Evolutionary conservation across 2,113 vertebrate genomes (phyloP).

Genomic region (Setophaga kirtlandii): DNA sequence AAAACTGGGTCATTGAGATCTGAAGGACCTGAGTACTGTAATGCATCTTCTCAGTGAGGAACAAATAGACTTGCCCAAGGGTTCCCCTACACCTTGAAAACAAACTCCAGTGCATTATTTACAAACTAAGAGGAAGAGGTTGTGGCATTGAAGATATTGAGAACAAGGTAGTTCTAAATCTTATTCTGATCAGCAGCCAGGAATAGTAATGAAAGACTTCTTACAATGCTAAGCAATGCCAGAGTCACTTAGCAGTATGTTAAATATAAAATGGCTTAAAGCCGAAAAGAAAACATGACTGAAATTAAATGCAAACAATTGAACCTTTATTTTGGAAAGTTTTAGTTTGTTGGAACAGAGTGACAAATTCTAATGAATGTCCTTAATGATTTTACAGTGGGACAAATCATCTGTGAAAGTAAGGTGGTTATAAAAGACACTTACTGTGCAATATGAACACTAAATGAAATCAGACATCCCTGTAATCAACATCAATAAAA

Average conservation of each 20-base stretch:
- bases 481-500: slow-evolving; percentile 61
- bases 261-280: slow-evolving; percentile 61
- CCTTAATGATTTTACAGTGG: slow-evolving; percentile 74
- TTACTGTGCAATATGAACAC: slow-evolving; percentile 40
- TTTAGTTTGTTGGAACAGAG: slow-evolving; percentile 56
- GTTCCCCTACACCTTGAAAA: neutral
- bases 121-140: neutral
- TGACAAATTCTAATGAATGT: slow-evolving; percentile 72
- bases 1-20: neutral
- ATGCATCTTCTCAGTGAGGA: neutral
- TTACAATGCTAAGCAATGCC: slow-evolving; percentile 21
- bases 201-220: slow-evolving; percentile 51
- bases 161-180: neutral
- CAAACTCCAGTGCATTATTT: neutral
- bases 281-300: slow-evolving; percentile 64
- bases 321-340: slow-evolving; percentile 68
- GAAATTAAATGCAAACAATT: slow-evolving; percentile 72
- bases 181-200: slow-evolving; percentile 24
- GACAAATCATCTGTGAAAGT: slow-evolving; percentile 72
- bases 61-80: neutral
- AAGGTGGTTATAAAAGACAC: slow-evolving; percentile 63
- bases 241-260: slow-evolving; percentile 43
- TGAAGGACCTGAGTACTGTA: neutral
- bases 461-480: slow-evolving; percentile 70
- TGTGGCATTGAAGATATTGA: neutral